Evolutionary conservation across 2,797 vertebrate species (phyloP).

Genomic region (Thunnus albacares): DNA sequence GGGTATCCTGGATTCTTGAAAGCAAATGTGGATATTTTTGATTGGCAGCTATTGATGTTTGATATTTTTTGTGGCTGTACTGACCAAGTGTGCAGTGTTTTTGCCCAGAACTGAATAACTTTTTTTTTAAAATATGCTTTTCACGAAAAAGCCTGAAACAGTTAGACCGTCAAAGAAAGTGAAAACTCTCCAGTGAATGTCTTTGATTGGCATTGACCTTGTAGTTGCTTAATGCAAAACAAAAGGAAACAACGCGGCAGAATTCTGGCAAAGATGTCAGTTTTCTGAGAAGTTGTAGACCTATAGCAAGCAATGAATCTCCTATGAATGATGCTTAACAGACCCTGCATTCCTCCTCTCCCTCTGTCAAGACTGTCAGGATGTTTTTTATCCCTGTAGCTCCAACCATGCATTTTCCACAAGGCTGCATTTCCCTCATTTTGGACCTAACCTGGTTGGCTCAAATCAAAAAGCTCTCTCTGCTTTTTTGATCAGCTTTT

Average conservation of each 20-base stretch:
- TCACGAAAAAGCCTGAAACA: slow-evolving; percentile 6
- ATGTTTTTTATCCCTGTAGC: slow-evolving; percentile 23
- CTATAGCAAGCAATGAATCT: slow-evolving; percentile 11
- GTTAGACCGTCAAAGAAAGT: not conserved
- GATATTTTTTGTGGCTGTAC: not conserved
- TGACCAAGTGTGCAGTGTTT: not conserved
- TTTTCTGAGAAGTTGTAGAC: slow-evolving; percentile 15
- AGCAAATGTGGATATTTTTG: not conserved
- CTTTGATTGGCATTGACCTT: not conserved
- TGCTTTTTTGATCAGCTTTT: slow-evolving; percentile 25
- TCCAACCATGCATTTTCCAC: slow-evolving; percentile 6
- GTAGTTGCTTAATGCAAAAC: not conserved
- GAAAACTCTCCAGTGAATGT: not conserved
- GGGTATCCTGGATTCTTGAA: slow-evolving; percentile 1
- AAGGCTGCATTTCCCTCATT: not conserved
- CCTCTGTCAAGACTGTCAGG: slow-evolving; percentile 10
- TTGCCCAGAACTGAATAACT: not conserved
- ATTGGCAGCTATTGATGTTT: not conserved
- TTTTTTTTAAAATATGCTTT: slow-evolving; percentile 1
- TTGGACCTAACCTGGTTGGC: not conserved
- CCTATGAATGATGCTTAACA: slow-evolving; percentile 33
- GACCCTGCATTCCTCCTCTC: slow-evolving; percentile 23
- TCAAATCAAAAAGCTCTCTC: slow-evolving; percentile 15
- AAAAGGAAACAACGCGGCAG: not conserved
- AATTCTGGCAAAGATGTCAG: not conserved